A percentile compares a stretch with the other conserved stretches of the same genome.
Evolutionary conservation across 2,797 vertebrate genomes (phyloP).

Genomic region (Chromobotia macracanthus): DNA sequence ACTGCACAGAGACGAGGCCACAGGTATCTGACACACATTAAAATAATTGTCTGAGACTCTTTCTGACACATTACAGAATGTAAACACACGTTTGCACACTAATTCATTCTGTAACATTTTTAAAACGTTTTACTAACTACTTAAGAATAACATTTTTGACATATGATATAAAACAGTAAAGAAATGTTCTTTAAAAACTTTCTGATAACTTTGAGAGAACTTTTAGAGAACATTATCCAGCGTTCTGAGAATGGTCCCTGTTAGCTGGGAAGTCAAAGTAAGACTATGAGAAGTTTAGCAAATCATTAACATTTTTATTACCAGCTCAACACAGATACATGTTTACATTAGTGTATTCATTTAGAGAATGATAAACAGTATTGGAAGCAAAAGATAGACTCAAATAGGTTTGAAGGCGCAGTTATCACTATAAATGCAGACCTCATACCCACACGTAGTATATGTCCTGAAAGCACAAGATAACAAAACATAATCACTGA

Average conservation of each 20-base stretch:
- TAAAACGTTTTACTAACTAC: too few relatives aligned
- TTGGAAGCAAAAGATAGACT: neutral
- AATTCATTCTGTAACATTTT: too few relatives aligned
- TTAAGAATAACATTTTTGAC: too few relatives aligned
- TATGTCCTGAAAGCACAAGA: neutral
- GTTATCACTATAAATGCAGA: constrained; percentile 1
- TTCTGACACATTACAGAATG: constrained; percentile 58
- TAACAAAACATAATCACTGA: neutral
- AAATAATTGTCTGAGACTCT: constrained; percentile 63
- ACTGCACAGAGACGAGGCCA: constrained; percentile 39
- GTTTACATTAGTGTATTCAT: neutral
- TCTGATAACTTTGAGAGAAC: too few relatives aligned
- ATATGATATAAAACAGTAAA: too few relatives aligned
- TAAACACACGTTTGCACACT: neutral
- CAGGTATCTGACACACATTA: constrained; percentile 62
- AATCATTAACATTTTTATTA: neutral
- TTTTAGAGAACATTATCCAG: too few relatives aligned
- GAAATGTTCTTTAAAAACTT: too few relatives aligned
- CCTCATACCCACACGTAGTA: neutral
- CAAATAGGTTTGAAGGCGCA: neutral
- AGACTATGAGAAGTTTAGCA: neutral
- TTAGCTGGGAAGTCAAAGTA: neutral
- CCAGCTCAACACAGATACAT: neutral
- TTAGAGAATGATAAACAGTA: neutral
- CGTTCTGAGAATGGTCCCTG: neutral